Conservation (phyloP, 2,888 invertebrate genomes). For the Oscheius myriophilus region DNA sequence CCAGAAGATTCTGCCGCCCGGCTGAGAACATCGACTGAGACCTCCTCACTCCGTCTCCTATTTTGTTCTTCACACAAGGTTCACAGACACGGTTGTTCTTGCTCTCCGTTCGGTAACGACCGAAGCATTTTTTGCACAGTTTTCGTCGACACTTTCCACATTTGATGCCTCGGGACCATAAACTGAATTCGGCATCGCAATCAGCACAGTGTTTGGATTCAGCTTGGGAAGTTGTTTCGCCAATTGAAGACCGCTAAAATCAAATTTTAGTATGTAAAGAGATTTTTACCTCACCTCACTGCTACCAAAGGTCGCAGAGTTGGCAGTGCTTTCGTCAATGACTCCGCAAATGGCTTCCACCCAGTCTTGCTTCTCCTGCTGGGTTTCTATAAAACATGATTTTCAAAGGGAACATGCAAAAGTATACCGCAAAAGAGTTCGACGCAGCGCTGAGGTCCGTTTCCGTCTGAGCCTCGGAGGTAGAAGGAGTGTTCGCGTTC, state of each 20-base stretch:
- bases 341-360: slow-evolving; percentile 62
- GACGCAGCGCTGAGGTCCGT: slow-evolving; percentile 60
- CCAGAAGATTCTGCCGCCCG: slow-evolving; percentile 40
- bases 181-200: slow-evolving; percentile 65
- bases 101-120: slow-evolving; percentile 52
- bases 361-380: slow-evolving; percentile 65
- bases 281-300: slow-evolving; percentile 37
- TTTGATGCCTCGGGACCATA: slow-evolving; percentile 48
- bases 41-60: slow-evolving; percentile 39
- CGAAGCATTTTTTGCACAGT: slow-evolving; percentile 68
- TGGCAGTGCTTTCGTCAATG: slow-evolving; percentile 56
- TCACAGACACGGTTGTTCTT: slow-evolving; percentile 56
- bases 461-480: slow-evolving; percentile 72
- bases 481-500: slow-evolving; percentile 79
- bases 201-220: slow-evolving; percentile 60
- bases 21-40: slow-evolving; percentile 38
- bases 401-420: neutral
- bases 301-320: slow-evolving; percentile 45
- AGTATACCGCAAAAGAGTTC: slow-evolving; percentile 57
- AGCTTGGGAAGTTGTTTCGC: slow-evolving; percentile 39
- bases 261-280: neutral
- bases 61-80: slow-evolving; percentile 52
- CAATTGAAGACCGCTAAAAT: slow-evolving; percentile 44
- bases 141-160: slow-evolving; percentile 57
- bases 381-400: slow-evolving; percentile 37